Evolutionary conservation across 2,113 vertebrate species (phyloP).

Genomic region (Oxygymnocypris stewartii): DNA sequence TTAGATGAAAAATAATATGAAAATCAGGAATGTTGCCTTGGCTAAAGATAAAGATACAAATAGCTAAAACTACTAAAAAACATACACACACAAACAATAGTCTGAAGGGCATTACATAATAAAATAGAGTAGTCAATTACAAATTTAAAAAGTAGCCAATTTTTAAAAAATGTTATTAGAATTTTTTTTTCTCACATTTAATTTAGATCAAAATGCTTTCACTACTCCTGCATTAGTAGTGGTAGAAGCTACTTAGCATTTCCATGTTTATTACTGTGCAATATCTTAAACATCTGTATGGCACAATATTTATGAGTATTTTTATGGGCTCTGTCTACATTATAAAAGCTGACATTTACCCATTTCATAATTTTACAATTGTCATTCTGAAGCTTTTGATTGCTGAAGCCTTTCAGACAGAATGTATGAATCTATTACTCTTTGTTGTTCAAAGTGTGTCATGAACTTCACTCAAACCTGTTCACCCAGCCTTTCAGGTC

Average conservation of each 20-base stretch:
- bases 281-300: too few relatives aligned
- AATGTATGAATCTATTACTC: slow-evolving; percentile 12
- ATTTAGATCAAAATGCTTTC: not conserved
- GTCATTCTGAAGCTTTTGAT: not conserved
- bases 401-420: not conserved
- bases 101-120: too few relatives aligned
- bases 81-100: too few relatives aligned
- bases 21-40: not conserved
- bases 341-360: not conserved
- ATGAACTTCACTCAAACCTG: slow-evolving; percentile 5
- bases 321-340: too few relatives aligned
- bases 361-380: not conserved
- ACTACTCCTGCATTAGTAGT: not conserved
- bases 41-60: too few relatives aligned
- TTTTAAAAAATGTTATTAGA: too few relatives aligned
- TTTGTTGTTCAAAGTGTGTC: slow-evolving; percentile 21
- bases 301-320: too few relatives aligned
- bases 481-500: slow-evolving; percentile 32
- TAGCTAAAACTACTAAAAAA: not conserved
- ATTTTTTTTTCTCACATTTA: too few relatives aligned
- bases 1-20: not conserved
- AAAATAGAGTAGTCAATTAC: too few relatives aligned
- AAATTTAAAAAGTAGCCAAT: too few relatives aligned
- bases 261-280: too few relatives aligned
- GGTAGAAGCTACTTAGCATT: not conserved